Base-by-base conservation (phyloP, 2,888 invertebrate genomes). In the Platycnemis pennipes region DNA sequence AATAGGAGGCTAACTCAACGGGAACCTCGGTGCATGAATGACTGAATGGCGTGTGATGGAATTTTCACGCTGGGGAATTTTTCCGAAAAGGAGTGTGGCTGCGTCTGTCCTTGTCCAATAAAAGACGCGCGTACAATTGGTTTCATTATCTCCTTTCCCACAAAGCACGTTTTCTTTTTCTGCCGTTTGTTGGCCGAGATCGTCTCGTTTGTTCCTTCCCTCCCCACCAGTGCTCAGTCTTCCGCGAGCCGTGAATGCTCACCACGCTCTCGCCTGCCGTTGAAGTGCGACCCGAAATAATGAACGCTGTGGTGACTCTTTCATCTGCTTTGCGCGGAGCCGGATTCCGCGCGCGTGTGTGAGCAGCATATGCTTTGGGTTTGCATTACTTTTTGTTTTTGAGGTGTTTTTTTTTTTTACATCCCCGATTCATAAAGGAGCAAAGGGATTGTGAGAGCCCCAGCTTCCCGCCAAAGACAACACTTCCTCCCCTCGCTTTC, bases 391-490 rank as follows among this genome's bases (percentile, higher is more conserved):
- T 8, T 77, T 77, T 77, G 37, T 77, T 77, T 77, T 77, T 16
- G 77, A 77, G 77, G 77, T 77, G 77, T 77, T 63, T 19, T 63
- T 63, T 63, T 63, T 69, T 77, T 77, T n/a, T n/a, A n/a, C 37
- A 77, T 77, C 37, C 37, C 37, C 77, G 37, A n/a, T n/a, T n/a
- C 77, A 77, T 77, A 77, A 77, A 37, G 77, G 69, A 31, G 69
- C 2, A 31, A 11, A 69, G 69, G 31, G 63, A 26, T 5, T 63
- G 69, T 13, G 77, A 13, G 77, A 37, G 37, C 69, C 69, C 56
- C 56, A 13, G 3, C 26, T 8, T 8, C 63, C 19, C 63, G 63
- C 53, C 19, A 63, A 63, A n/a, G n/a, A n/a, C n/a, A 63, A 63
- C 63, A 63, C 63, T 63, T 63, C 63, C 63, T n/a, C 63, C 63